phyloP scores from a whole-genome alignment of 30 jellyfish, hydroid and myxozoan species.

The Sanderia malayensis region DNA sequence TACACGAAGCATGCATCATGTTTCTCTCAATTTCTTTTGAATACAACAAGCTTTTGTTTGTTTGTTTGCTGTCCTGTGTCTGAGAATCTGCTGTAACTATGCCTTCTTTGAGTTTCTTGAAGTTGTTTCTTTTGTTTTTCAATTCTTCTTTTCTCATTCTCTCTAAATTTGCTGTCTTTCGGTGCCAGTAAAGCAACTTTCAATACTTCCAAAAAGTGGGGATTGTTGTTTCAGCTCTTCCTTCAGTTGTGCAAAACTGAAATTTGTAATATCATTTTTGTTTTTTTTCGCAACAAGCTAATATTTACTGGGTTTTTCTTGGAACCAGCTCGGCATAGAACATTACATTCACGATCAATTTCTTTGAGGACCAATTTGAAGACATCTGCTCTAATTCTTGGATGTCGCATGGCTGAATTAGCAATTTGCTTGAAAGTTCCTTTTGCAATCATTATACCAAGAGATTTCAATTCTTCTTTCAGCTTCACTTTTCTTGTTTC shows the following conservation, averaged over 20 bases:
- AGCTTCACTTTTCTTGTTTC: neutral
- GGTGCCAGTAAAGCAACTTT: constrained; percentile 1
- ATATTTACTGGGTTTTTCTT: constrained; percentile 1
- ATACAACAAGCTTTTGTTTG: too few relatives aligned
- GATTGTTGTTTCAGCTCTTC: neutral
- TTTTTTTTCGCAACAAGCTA: neutral
- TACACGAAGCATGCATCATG: neutral
- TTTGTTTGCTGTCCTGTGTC: neutral
- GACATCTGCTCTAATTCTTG: neutral
- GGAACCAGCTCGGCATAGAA: constrained; percentile 6
- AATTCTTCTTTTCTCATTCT: neutral
- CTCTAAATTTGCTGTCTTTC: constrained; percentile 2
- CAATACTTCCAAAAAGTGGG: constrained; percentile 13
- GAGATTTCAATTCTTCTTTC: constrained; percentile 6
- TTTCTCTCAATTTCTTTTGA: neutral
- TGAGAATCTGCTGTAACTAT: neutral
- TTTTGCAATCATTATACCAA: constrained; percentile 12
- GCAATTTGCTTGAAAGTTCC: constrained; percentile 14
- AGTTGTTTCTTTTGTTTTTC: neutral
- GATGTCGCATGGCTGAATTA: constrained; percentile 17
- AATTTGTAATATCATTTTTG: neutral
- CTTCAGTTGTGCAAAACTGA: constrained; percentile 6
- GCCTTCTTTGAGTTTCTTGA: neutral
- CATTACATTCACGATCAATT: constrained; percentile 8
- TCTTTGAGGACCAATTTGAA: neutral